Conservation (phyloP, 1,140 invertebrate species). For the Drosophila sturtevanti region DNA sequence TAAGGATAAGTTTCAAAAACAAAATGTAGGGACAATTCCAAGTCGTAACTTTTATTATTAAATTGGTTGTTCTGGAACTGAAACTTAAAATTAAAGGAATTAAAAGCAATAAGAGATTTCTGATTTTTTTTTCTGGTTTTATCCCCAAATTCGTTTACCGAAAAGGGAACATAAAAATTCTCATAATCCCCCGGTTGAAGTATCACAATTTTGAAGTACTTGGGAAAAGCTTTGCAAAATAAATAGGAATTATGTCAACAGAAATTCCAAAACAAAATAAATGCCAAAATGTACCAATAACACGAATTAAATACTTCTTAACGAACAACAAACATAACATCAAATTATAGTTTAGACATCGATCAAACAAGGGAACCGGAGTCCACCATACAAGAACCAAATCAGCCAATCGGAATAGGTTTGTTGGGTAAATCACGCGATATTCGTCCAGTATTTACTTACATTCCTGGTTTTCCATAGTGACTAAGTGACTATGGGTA, state of each 20-base stretch:
- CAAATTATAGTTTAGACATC: conserved; percentile 60
- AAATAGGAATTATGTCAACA: conserved; percentile 78
- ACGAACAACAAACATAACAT: conserved; percentile 36
- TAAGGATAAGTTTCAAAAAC: too few species aligned
- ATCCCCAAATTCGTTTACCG: too few species aligned
- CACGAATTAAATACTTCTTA: conserved; percentile 38
- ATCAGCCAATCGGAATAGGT: conserved; percentile 59
- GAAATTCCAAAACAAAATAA: conserved; percentile 61
- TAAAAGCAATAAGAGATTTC: too few species aligned
- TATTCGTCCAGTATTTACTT: conserved; percentile 54
- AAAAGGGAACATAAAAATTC: too few species aligned
- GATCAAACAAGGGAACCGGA: conserved; percentile 60
- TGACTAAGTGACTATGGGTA: conserved; percentile 33
- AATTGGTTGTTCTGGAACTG: neutral
- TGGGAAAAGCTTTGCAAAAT: conserved; percentile 62
- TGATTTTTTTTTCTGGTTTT: too few species aligned
- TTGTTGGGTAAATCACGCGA: conserved; percentile 70
- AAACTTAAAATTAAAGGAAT: neutral
- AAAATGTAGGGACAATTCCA: too few species aligned
- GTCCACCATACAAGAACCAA: neutral
- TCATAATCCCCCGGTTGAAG: too few species aligned
- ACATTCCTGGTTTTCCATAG: conserved; percentile 37
- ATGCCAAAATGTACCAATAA: conserved; percentile 43
- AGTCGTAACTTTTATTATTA: neutral
- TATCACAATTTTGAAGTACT: neutral